Percentiles rank a stretch among this genome's conserved stretches.
These are phyloP conservation scores for Eristalinus sepulchralis DNA, from an alignment of 2,888 invertebrate species.

Conservation along the genomic window DNA sequence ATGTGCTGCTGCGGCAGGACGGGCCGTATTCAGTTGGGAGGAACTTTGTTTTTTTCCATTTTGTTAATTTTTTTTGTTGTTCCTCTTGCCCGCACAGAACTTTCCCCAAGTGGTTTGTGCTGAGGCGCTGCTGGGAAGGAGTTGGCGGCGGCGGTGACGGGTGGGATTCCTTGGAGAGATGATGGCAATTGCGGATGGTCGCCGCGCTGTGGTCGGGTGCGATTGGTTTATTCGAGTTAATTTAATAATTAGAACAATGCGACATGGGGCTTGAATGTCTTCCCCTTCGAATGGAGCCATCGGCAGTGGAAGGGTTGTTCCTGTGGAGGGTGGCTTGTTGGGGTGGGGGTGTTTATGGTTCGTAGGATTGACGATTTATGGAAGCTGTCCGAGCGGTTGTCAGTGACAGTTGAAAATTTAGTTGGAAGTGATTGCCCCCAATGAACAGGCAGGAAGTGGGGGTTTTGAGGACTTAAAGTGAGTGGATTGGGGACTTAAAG, in stretches of 20 bases:
- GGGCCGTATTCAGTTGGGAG: slow-evolving; percentile 43
- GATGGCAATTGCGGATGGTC: background rate
- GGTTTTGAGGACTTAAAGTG: background rate
- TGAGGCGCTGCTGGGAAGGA: background rate
- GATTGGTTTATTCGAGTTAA: slow-evolving; percentile 64
- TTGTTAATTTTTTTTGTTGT: slow-evolving; percentile 38
- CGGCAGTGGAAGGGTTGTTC: background rate
- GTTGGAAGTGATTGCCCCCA: background rate
- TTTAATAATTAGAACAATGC: slow-evolving; percentile 66
- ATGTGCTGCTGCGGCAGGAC: background rate
- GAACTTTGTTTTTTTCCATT: slow-evolving; percentile 64
- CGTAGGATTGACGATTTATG: slow-evolving; percentile 60
- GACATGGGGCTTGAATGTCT: background rate
- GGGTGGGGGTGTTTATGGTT: slow-evolving; percentile 42
- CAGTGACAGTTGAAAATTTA: slow-evolving; percentile 38
- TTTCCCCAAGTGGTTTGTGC: slow-evolving; percentile 46
- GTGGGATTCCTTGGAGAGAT: slow-evolving; percentile 34
- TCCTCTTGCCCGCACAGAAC: background rate
- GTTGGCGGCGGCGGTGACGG: background rate
- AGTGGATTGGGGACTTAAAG: background rate
- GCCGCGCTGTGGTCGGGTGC: slow-evolving; percentile 21
- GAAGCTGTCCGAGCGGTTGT: slow-evolving; percentile 24
- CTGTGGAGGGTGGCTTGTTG: background rate
- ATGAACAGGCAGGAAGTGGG: background rate
- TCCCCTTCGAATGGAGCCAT: background rate